Percentiles rank a stretch among this genome's conserved stretches.
These are phyloP conservation scores for Drosophila tristis DNA, from an alignment of 1,140 invertebrate species.

Conservation along the genomic window DNA sequence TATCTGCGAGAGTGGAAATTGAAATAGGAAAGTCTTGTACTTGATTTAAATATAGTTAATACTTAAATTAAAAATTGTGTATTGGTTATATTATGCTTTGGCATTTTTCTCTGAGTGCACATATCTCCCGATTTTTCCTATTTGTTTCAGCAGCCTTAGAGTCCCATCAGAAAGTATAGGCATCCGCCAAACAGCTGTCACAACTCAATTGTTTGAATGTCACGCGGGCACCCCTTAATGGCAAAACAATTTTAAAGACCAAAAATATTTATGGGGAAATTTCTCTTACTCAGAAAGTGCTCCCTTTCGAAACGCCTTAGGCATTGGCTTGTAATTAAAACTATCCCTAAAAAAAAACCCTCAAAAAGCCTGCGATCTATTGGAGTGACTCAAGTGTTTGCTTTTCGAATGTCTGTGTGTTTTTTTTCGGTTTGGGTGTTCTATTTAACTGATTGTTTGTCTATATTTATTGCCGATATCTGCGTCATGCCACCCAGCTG, in stretches of 20 bases:
- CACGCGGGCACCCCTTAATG: conserved; percentile 10
- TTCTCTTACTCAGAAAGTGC: conserved; percentile 10
- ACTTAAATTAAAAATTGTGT: no score
- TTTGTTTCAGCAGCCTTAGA: no score
- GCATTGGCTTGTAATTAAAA: background rate
- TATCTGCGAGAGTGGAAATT: background rate
- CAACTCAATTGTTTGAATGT: conserved; percentile 50
- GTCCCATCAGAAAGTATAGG: no score
- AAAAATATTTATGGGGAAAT: conserved; percentile 7
- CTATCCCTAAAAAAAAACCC: conserved; percentile 4
- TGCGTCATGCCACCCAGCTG: conserved; percentile 49
- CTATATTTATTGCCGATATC: conserved; percentile 37
- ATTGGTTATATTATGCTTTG: no score
- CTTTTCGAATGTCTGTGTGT: conserved; percentile 8
- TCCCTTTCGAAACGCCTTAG: background rate
- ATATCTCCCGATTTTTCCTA: no score
- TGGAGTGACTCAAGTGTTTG: conserved; percentile 42
- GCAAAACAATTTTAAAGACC: conserved; percentile 32
- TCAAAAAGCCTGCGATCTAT: background rate
- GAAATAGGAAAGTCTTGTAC: no score
- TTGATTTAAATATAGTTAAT: no score
- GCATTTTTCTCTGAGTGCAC: no score
- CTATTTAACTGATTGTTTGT: conserved; percentile 24
- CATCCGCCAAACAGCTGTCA: conserved; percentile 24
- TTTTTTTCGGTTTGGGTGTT: conserved; percentile 15